Evolutionary conservation across 2,888 invertebrate genomes (phyloP).

Genomic region (Phania funesta): DNA sequence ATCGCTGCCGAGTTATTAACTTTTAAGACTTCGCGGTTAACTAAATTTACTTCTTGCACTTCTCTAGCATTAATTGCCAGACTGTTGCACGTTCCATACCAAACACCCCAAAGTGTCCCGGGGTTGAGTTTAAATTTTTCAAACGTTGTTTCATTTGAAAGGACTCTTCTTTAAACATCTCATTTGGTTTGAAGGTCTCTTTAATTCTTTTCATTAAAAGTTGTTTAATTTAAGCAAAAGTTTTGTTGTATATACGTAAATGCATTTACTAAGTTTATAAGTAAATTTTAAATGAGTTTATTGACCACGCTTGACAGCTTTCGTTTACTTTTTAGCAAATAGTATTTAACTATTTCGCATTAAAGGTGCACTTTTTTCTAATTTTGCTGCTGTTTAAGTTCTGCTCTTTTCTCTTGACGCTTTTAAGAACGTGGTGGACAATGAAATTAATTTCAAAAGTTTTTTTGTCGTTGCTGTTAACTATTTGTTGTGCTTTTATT

Average conservation of each 20-base stretch:
- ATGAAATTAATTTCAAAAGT: slow-evolving; percentile 60
- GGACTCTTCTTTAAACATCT: too few relatives aligned
- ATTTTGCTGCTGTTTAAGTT: slow-evolving; percentile 20
- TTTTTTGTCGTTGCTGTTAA: not conserved
- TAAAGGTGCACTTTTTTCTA: not conserved
- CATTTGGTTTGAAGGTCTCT: too few relatives aligned
- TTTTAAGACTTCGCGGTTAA: too few relatives aligned
- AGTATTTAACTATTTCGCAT: slow-evolving; percentile 27
- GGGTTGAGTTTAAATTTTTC: too few relatives aligned
- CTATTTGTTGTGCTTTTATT: slow-evolving; percentile 32
- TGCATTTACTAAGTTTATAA: not conserved
- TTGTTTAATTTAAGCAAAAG: slow-evolving; percentile 13
- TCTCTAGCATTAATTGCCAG: too few relatives aligned
- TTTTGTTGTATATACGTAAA: not conserved
- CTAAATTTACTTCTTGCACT: too few relatives aligned
- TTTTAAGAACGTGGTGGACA: slow-evolving; percentile 43
- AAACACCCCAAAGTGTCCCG: too few relatives aligned
- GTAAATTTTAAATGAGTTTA: slow-evolving; percentile 43
- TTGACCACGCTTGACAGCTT: slow-evolving; percentile 51
- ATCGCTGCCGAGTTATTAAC: too few relatives aligned
- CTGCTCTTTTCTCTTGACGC: slow-evolving; percentile 35
- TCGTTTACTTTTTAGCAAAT: slow-evolving; percentile 16
- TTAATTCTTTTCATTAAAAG: not conserved
- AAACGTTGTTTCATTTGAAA: too few relatives aligned
- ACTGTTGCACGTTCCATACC: too few relatives aligned